Evolutionary conservation across 2,888 invertebrate genomes (phyloP).

Genomic region (Caenorhabditis sp.): DNA sequence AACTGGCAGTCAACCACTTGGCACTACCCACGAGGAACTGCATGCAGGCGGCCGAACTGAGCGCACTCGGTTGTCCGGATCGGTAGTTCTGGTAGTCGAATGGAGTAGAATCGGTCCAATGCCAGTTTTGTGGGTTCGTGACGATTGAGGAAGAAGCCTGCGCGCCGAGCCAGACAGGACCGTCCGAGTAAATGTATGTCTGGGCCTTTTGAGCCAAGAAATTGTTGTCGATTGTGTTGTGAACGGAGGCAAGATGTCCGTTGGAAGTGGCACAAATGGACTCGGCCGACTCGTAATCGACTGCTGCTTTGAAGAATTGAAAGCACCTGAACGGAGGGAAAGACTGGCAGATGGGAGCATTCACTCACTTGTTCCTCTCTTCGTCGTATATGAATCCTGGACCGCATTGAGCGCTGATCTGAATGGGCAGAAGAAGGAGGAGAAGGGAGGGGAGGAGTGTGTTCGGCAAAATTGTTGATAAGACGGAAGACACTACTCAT

Average conservation of each 20-base stretch:
- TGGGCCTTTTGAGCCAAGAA: conserved; percentile 17
- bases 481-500: too few species aligned
- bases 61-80: conserved; percentile 8
- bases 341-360: too few species aligned
- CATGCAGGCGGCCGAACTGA: conserved; percentile 28
- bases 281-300: conserved; percentile 27
- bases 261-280: conserved; percentile 9
- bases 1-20: conserved; percentile 31
- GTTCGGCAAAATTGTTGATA: too few species aligned
- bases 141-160: conserved; percentile 6
- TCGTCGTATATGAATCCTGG: too few species aligned
- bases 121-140: conserved; percentile 16
- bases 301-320: not conserved
- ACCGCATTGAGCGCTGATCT: too few species aligned
- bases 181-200: conserved; percentile 1
- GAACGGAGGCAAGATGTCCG: conserved; percentile 30
- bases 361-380: too few species aligned
- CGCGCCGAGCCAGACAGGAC: conserved; percentile 33
- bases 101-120: conserved; percentile 26
- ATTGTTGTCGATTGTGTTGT: conserved; percentile 22
- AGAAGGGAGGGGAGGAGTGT: too few species aligned
- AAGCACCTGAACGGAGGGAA: conserved; percentile 33
- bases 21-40: conserved; percentile 1
- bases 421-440: too few species aligned
- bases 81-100: conserved; percentile 43